A percentile compares a stretch with the other conserved stretches of the same genome.
Conservation (phyloP, 1,140 invertebrate genomes). For the Danaus melanippus region DNA sequence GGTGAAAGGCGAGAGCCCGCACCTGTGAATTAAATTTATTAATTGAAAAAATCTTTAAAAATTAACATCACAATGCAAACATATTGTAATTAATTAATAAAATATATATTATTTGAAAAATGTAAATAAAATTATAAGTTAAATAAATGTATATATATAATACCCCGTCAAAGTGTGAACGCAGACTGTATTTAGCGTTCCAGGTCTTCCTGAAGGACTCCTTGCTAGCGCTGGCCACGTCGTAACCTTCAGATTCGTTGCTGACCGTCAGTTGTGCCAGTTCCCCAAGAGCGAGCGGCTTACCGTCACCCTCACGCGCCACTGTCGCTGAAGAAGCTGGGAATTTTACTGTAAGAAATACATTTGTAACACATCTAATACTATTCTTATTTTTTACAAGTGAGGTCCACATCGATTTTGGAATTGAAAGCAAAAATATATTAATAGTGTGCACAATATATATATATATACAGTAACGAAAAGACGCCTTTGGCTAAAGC, state of each 20-base stretch:
- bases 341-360: constrained; percentile 36
- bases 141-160: constrained; percentile 4
- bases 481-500: too few relatives aligned
- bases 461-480: background rate
- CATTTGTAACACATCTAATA: background rate
- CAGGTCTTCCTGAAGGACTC: constrained; percentile 97
- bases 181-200: constrained; percentile 97
- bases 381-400: too few relatives aligned
- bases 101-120: too few relatives aligned
- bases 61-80: too few relatives aligned
- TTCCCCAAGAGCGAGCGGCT: constrained; percentile 91
- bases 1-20: constrained; percentile 97
- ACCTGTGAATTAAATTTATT: constrained; percentile 60
- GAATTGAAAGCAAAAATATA: background rate
- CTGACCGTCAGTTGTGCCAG: constrained; percentile 96
- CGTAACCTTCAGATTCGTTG: constrained; percentile 96
- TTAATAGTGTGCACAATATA: constrained; percentile 6
- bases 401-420: too few relatives aligned
- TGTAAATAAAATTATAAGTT: too few relatives aligned
- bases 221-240: constrained; percentile 88
- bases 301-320: constrained; percentile 81
- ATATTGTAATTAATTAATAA: too few relatives aligned
- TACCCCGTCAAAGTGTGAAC: constrained; percentile 97
- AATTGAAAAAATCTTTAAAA: background rate
- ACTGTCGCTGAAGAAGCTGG: constrained; percentile 70